Conservation (phyloP, 2,797 vertebrate species). For the Poecilia gillii region DNA sequence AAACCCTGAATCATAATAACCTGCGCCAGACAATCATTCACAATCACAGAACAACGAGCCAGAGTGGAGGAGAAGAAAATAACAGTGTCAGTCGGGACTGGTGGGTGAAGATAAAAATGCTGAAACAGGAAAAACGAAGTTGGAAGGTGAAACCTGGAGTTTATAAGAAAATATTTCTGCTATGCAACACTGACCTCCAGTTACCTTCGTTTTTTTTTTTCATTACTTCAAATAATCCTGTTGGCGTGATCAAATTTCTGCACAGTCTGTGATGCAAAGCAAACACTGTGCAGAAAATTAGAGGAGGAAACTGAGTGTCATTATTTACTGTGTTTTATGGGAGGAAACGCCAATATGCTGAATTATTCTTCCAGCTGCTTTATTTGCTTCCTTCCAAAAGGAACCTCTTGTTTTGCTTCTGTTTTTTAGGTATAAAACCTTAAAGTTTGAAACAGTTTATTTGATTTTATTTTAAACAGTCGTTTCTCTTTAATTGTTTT, state of each 20-base stretch:
- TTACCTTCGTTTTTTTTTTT: constrained; percentile 12
- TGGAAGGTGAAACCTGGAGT: constrained; percentile 5
- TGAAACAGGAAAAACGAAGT: not conserved
- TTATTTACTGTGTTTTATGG: not conserved
- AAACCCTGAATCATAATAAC: not conserved
- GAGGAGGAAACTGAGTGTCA: constrained; percentile 6
- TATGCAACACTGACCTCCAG: constrained; percentile 13
- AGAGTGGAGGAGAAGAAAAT: not conserved
- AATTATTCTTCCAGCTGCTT: not conserved
- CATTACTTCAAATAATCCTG: constrained; percentile 9
- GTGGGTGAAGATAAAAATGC: not conserved
- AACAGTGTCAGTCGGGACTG: not conserved
- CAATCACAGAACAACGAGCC: not conserved
- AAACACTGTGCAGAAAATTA: constrained; percentile 24
- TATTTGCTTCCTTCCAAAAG: constrained; percentile 24
- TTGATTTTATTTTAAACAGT: not conserved
- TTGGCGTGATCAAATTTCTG: constrained; percentile 25
- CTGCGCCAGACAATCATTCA: not conserved
- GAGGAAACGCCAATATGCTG: not conserved
- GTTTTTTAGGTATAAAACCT: not conserved
- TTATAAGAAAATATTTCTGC: constrained; percentile 7
- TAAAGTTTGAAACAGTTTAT: not conserved
- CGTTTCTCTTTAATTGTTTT: no score
- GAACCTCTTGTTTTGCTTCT: constrained; percentile 8
- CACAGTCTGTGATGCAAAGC: constrained; percentile 17